Conservation (phyloP, 2,113 vertebrate genomes). For the Myotis lucifugus region DNA sequence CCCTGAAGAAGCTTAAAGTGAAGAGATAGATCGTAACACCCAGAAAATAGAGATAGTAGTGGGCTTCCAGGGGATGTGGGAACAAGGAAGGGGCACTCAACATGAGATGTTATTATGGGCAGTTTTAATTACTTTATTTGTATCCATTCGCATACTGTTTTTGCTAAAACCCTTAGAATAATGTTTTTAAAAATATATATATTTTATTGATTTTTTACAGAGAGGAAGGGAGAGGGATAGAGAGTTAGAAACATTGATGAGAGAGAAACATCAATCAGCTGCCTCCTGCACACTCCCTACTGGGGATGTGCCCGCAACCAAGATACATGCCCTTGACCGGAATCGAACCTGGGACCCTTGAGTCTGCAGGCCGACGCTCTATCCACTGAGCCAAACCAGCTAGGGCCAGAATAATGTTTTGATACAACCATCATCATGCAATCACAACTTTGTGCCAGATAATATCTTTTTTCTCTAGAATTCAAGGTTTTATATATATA, state of each 20-base stretch:
- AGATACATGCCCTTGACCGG: too few relatives aligned
- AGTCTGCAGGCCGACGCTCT: too few relatives aligned
- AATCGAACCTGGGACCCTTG: too few relatives aligned
- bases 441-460: not conserved
- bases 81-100: not conserved
- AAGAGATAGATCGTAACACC: not conserved
- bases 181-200: not conserved
- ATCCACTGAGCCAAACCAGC: too few relatives aligned
- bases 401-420: not conserved
- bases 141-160: not conserved
- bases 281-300: too few relatives aligned
- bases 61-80: not conserved
- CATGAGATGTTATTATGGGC: not conserved
- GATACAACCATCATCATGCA: not conserved
- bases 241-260: too few relatives aligned
- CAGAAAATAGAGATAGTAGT: not conserved
- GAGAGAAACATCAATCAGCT: too few relatives aligned
- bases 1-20: not conserved
- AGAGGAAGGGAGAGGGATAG: too few relatives aligned
- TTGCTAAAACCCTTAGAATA: not conserved
- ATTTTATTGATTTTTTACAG: too few relatives aligned
- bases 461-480: not conserved
- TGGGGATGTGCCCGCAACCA: too few relatives aligned
- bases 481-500: not conserved
- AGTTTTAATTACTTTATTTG: not conserved